Base-by-base conservation (phyloP, 2,888 invertebrate genomes). In the Sthenelais limicola region DNA sequence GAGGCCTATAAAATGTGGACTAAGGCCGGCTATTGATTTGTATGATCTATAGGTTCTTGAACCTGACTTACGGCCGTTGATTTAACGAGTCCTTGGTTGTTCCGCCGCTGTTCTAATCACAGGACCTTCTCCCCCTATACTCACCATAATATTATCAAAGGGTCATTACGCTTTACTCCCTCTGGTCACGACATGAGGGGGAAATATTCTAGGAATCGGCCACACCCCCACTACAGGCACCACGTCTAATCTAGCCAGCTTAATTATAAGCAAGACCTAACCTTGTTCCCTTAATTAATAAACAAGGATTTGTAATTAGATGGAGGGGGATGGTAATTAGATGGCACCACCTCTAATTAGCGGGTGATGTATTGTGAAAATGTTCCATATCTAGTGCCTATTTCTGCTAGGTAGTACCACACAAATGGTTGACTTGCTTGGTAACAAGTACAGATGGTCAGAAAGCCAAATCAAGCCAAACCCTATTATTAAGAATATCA, bases 21-120 rank as follows among this genome's bases (percentile, higher is more conserved):
- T n/a, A n/a, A n/a, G n/a, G n/a, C n/a, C n/a, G n/a, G n/a, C n/a
- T n/a, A n/a, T n/a, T n/a, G n/a, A n/a, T n/a, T n/a, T n/a, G n/a
- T n/a, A n/a, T n/a, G n/a, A n/a, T n/a, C n/a, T n/a, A n/a, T n/a
- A n/a, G n/a, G n/a, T n/a, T n/a, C n/a, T n/a, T n/a, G n/a, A n/a
- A 28, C 56, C 30, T 33, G 28, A 12, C 28, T n/a, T n/a, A n/a
- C 30, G 56, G 33, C 56, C 56, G 56, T 18, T 56, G 56, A 56
- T 56, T 56, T 24, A 18, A 32, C 30, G 30, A 56, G 56, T 18
- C 56, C 56, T 56, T 56, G 56, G 32, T 56, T 33, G 56, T 56
- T 56, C 56, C 30, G n/a, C 30, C 32, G 56, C 56, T 56, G 56
- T 56, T 56, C 56, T 56, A 56, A 56, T 56, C 56, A 56, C 56